phyloP scores from a whole-genome alignment of 2,888 invertebrate species.

The Coleophora deauratella region DNA sequence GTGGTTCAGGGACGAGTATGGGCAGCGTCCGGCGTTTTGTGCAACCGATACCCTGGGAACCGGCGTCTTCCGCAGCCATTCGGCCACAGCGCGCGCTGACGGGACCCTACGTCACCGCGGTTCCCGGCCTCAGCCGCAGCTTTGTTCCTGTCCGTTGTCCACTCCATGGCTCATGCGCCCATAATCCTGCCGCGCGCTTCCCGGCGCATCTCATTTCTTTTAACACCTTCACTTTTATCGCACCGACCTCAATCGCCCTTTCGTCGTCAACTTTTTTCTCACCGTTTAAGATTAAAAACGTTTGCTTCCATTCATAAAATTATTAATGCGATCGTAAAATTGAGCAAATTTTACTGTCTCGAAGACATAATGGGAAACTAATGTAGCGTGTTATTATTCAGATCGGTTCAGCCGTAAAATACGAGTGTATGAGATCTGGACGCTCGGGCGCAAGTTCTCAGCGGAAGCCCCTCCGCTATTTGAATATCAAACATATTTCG shows the following conservation, averaged over 20 bases:
- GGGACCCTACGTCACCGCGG: slow-evolving; percentile 26
- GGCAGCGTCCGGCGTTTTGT: slow-evolving; percentile 52
- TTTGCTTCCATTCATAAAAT: slow-evolving; percentile 74
- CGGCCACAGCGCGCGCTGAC: slow-evolving; percentile 28
- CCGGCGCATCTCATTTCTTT: slow-evolving; percentile 32
- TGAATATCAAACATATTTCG: slow-evolving; percentile 69
- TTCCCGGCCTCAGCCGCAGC: slow-evolving; percentile 19
- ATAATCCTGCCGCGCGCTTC: too few species aligned
- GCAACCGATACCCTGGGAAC: slow-evolving; percentile 72
- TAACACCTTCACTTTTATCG: slow-evolving; percentile 48
- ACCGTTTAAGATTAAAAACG: slow-evolving; percentile 58
- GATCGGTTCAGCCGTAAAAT: slow-evolving; percentile 70
- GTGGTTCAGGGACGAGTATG: neutral
- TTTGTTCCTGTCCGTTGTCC: slow-evolving; percentile 8
- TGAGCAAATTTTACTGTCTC: slow-evolving; percentile 74
- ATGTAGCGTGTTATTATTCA: slow-evolving; percentile 75
- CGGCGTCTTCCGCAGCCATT: slow-evolving; percentile 44
- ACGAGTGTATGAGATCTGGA: slow-evolving; percentile 56
- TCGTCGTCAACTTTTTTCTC: slow-evolving; percentile 49
- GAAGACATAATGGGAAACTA: slow-evolving; percentile 74
- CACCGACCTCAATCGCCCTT: slow-evolving; percentile 51
- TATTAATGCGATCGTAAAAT: slow-evolving; percentile 74
- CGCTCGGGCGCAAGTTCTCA: slow-evolving; percentile 36
- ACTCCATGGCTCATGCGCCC: too few species aligned
- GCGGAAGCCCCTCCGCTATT: slow-evolving; percentile 64